Conservation (phyloP, 2,888 invertebrate species). For the Saturnia japonica region DNA sequence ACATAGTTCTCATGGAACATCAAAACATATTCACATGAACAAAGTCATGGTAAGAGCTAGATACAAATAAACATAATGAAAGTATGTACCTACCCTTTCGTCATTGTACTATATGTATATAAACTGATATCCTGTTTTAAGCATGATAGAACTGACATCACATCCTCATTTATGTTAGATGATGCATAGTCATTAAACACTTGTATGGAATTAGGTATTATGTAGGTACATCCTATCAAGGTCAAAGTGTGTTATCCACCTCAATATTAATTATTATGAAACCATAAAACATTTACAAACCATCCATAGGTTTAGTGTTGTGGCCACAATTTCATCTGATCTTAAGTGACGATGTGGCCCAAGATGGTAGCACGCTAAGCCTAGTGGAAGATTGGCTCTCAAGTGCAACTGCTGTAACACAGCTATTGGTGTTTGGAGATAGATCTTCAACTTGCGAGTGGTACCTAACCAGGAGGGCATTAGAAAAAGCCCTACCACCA, state of each 20-base stretch:
- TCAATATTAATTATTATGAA: not conserved
- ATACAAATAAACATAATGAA: not conserved
- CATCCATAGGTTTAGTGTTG: no score
- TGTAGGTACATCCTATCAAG: not conserved
- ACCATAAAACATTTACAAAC: not conserved
- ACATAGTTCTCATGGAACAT: not conserved
- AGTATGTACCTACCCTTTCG: constrained; percentile 28
- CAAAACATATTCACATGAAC: not conserved
- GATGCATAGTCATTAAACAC: constrained; percentile 1
- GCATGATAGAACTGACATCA: constrained; percentile 30
- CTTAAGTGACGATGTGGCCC: no score
- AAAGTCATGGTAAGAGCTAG: not conserved
- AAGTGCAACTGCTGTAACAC: no score
- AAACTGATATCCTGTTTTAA: constrained; percentile 27
- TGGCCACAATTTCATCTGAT: no score
- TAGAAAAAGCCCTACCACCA: no score
- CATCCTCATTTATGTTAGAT: constrained; percentile 33
- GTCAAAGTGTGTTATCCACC: not conserved
- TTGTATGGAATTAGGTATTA: not conserved
- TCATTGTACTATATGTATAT: constrained; percentile 28
- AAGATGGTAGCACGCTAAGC: no score
- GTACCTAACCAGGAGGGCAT: no score
- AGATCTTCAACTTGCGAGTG: no score
- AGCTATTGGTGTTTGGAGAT: no score
- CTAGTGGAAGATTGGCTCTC: no score